Evolutionary conservation across 2,113 vertebrate genomes (phyloP), one percentile per base, ranked within the genome.

Genomic region (Tiliqua scincoides): DNA sequence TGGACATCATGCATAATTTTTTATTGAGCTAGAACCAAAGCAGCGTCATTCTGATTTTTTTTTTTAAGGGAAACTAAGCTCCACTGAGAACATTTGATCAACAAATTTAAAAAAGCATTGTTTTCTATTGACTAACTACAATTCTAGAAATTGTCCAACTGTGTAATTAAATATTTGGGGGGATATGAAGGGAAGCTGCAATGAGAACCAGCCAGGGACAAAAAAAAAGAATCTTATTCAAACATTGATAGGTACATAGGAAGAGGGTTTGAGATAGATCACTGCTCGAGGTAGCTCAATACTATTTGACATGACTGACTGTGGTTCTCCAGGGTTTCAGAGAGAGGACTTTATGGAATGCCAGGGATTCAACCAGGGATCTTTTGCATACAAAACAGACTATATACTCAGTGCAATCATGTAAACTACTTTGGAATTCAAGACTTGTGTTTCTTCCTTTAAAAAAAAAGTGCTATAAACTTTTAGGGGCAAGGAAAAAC

Each of bases 401-500:
- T 89, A 81, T 59, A 57, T 87, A 75, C 48, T 92, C 81, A 83
- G 88, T 62, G 74, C 82, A 94, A 65, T 77, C 90, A 82, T 79
- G 40, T 35, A 88, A 87, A 89, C 37, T 92, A 87, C 89, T 63
- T 88, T 85, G 78, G 61, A 85, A 72, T 74, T 89, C 40, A 87
- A 85, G 76, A 77, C 35, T 52, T 78, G 62, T 91, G 52, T 86
- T 85, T 59, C 86, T 87, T 71, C 79, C 73, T n/a, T n/a, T n/a
- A n/a, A n/a, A n/a, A n/a, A n/a, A n/a, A n/a, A n/a, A n/a, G n/a
- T 91, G 20, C 23, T 78, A 83, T 74, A 88, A 79, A 15, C 68
- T 83, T 86, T 83, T 35, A 90, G 89, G 91, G 92, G 90, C 87
- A 89, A 89, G 80, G 90, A 92, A 83, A 87, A 72, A 1, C 27